Evolutionary conservation across 2,113 vertebrate species (phyloP).

Genomic region (Gadus macrocephalus): DNA sequence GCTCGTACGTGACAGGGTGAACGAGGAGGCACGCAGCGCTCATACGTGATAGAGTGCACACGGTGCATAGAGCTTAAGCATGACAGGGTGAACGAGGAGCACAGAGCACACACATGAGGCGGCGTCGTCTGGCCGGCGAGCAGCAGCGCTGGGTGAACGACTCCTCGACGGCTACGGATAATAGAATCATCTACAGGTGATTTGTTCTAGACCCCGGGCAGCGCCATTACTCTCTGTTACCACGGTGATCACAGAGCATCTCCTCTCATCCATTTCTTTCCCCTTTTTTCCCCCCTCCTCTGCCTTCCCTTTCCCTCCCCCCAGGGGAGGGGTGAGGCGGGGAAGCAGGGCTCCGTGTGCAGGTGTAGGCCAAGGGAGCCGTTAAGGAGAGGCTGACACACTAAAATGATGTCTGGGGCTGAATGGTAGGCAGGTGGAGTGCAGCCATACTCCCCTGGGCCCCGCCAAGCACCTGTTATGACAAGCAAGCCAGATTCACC

Average conservation of each 20-base stretch:
- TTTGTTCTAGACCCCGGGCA: constrained; percentile 38
- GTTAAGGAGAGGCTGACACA: constrained; percentile 53
- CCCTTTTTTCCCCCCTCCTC: background rate
- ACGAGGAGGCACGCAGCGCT: too few relatives aligned
- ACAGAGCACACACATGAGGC: too few relatives aligned
- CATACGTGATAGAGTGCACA: too few relatives aligned
- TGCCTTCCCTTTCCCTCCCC: background rate
- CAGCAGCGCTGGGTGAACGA: constrained; percentile 6
- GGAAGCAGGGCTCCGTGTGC: constrained; percentile 29
- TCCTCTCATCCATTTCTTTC: constrained; percentile 18
- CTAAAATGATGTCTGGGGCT: constrained; percentile 56
- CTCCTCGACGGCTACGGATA: constrained; percentile 37
- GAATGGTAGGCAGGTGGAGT: constrained; percentile 48
- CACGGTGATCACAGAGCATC: constrained; percentile 20
- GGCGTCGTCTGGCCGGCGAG: too few relatives aligned
- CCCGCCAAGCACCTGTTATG: constrained; percentile 49
- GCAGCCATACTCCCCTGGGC: constrained; percentile 37
- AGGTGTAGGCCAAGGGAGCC: constrained; percentile 51
- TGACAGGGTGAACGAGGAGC: too few relatives aligned
- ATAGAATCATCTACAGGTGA: constrained; percentile 48
- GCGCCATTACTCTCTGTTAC: constrained; percentile 33
- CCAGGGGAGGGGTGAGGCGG: constrained; percentile 8
- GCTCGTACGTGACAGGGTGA: too few relatives aligned
- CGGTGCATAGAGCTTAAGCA: too few relatives aligned
- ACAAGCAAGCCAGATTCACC: constrained; percentile 55